phyloP scores from a whole-genome alignment of 2,113 vertebrate genomes.

The Dasyurus viverrinus region DNA sequence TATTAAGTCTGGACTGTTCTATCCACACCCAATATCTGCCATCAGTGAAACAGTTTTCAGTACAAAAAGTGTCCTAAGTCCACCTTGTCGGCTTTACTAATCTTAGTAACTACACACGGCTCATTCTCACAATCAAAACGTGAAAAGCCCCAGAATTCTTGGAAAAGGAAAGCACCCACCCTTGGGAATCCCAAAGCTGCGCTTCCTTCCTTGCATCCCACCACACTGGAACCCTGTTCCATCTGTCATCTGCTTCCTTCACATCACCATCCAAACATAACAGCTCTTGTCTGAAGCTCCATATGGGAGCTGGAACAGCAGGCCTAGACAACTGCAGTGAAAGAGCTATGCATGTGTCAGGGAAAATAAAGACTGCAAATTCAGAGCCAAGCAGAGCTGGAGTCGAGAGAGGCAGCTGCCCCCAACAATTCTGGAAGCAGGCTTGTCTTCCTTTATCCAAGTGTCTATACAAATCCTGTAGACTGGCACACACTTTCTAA shows the following conservation, averaged over 20 bases:
- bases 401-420: background rate
- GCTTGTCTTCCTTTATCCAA: background rate
- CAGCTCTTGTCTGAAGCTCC: background rate
- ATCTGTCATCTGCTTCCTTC: background rate
- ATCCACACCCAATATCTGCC: background rate
- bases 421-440: background rate
- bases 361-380: constrained; percentile 48
- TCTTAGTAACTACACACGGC: constrained; percentile 51
- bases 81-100: background rate
- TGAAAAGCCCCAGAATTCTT: constrained; percentile 4
- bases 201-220: background rate
- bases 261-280: background rate
- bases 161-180: constrained; percentile 2
- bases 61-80: background rate
- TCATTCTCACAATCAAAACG: constrained; percentile 6
- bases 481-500: background rate
- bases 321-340: constrained; percentile 40
- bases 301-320: constrained; percentile 7
- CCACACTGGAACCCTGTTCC: background rate
- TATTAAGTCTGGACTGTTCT: background rate
- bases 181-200: background rate
- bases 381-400: background rate
- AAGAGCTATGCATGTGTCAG: constrained; percentile 39
- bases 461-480: background rate
- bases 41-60: background rate